A percentile compares a stretch with the other conserved stretches of the same genome.
phyloP scores from a whole-genome alignment of 2,888 invertebrate species.

The Acleris literana region DNA sequence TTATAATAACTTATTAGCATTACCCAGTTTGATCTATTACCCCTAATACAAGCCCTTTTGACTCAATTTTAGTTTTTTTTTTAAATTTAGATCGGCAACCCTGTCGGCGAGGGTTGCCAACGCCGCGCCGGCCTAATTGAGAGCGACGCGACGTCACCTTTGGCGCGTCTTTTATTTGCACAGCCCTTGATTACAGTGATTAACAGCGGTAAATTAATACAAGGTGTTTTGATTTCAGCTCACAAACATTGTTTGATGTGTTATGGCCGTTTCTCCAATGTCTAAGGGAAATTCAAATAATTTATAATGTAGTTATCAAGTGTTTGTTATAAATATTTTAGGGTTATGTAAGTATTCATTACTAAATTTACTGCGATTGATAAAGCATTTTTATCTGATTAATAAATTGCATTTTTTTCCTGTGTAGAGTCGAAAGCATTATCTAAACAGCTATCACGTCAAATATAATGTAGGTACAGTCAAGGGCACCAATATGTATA shows the following conservation, averaged over 20 bases:
- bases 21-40: neutral
- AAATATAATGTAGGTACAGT: no score
- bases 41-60: neutral
- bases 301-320: no score
- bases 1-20: no score
- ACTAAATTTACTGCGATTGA: no score
- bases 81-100: constrained; percentile 1
- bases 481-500: no score
- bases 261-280: neutral
- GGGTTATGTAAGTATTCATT: no score
- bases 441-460: no score
- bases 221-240: constrained; percentile 5
- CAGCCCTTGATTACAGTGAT: constrained; percentile 76
- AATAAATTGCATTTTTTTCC: no score
- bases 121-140: constrained; percentile 14
- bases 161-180: constrained; percentile 64
- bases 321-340: no score
- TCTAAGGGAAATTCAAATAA: neutral
- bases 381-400: no score
- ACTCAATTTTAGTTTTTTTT: neutral
- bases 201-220: constrained; percentile 53
- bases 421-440: no score
- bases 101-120: constrained; percentile 9
- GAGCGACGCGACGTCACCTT: constrained; percentile 61
- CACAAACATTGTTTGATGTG: constrained; percentile 11